Base-by-base conservation (phyloP, 2,888 invertebrate genomes). In the Drosophila siamana region DNA sequence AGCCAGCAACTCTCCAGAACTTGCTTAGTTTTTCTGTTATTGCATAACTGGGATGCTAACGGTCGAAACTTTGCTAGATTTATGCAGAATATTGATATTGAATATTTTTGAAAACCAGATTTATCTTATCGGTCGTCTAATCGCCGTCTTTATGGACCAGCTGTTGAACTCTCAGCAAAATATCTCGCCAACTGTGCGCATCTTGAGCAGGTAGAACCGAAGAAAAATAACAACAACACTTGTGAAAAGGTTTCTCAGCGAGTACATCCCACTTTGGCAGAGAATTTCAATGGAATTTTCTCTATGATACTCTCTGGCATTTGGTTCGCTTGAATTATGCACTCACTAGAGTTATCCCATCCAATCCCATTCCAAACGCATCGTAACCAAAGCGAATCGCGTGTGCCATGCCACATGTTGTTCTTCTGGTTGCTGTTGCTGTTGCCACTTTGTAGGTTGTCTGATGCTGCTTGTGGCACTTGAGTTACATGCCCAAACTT, bases 181-280 rank as follows among this genome's bases (percentile, higher is more conserved):
- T 33, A 19, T 51, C 41, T 41, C 8, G 28, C 9, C 60, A 26
- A 43, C 52, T 60, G 60, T 60, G n/a, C 0, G 41, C 51, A 30
- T 16, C 50, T 51, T 13, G 54, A 54, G 80, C 83, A 80, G 80
- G 80, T 80, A 80, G 80, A 40, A 56, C 22, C 15, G 8, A 30
- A 33, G 40, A n/a, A 33, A 33, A 44, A 24, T 1, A 22, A 44
- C 38, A 24, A 47, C 22, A 60, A 62, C 65, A 73, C 69, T 83
- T 76, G 76, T 73, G 57, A 55, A 77, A 70, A 83, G 64, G 64
- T 64, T 77, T 70, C 59, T 54, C 28, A 8, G 9, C 19, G 57
- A 55, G 36, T 0, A 33, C 4, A 6, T 47, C 54, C 26, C 56
- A 56, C 22, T 52, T 54, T 62, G 80, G 65, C 78, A 63, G 44